phyloP scores from a whole-genome alignment of 1,140 invertebrate genomes.

The Orussus abietinus region DNA sequence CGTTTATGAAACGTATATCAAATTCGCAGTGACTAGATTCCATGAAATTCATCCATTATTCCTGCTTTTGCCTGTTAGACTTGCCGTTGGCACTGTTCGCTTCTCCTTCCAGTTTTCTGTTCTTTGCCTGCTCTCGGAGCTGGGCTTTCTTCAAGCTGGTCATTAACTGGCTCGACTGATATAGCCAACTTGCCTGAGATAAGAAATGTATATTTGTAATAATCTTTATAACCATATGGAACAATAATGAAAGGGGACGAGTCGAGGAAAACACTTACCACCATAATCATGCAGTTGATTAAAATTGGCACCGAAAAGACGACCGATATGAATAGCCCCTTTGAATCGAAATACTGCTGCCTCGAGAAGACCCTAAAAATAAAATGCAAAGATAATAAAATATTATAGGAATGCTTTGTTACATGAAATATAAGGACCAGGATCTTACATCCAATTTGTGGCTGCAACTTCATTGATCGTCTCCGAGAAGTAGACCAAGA shows the following conservation, averaged over 20 bases:
- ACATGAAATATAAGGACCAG: no score
- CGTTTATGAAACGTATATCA: no score
- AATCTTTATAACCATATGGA: neutral
- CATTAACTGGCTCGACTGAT: conserved; percentile 82
- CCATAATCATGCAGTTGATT: conserved; percentile 87
- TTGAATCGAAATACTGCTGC: conserved; percentile 91
- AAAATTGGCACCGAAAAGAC: conserved; percentile 87
- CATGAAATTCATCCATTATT: no score
- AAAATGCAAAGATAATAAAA: conserved; percentile 7
- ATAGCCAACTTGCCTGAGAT: conserved; percentile 77
- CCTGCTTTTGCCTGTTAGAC: no score
- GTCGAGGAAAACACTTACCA: conserved; percentile 63
- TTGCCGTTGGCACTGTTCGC: no score
- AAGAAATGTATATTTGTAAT: conserved; percentile 17
- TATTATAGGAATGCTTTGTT: neutral
- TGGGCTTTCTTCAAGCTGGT: conserved; percentile 75
- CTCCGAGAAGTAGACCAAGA: conserved; percentile 83
- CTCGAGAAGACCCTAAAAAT: conserved; percentile 68
- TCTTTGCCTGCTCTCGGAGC: conserved; percentile 57
- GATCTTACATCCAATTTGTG: conserved; percentile 68
- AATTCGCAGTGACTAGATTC: no score
- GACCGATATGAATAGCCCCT: conserved; percentile 87
- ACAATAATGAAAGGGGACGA: conserved; percentile 8
- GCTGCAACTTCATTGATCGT: conserved; percentile 84
- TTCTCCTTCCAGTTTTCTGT: conserved; percentile 29